Base-by-base conservation (phyloP, 2,113 vertebrate species). In the Anguilla japonica region DNA sequence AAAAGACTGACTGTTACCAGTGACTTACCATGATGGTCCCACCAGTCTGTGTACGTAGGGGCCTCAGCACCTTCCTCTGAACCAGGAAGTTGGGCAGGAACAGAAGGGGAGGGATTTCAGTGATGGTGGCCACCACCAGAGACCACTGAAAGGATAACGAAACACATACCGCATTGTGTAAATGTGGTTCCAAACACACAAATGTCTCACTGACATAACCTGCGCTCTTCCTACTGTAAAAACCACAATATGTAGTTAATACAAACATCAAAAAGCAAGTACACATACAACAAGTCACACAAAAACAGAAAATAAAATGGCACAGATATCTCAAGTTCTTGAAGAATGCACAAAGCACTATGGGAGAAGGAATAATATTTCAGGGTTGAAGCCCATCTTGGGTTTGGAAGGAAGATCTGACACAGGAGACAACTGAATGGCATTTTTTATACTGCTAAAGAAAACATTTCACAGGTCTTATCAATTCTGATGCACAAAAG, bases 11-110 rank as follows among this genome's bases (percentile, higher is more conserved):
- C 71, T 14, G 50, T 53, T 53, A 53, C 22, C 2, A 13, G 20
- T 39, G 39, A 85, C 94, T 89, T 95, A 99, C 98, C 98, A 99
- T 99, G 87, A 99, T 98, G 26, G 98, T 99, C 88, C 98, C 98
- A 92, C 98, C 98, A 0, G 98, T 99, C 93, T 99, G 98, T 11
- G 95, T 98, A 88, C 97, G 94, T 0, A 99, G 93, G 9, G 98
- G 98, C 86, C 93, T 96, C 88, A 99, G 92, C 60, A 99, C 98
- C 89, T 95, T 98, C n/a, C 97, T 95, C 92, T 99, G 98, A 85
- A 99, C 98, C 83, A 99, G 92, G 60, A 97, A 98, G 93, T 99
- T 99, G 80, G 98, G 98, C 81, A 99, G 95, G 89, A 97, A 97
- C 91, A 98, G 86, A 60, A 99, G 93, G 0, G 98, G 98, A 41